These are phyloP conservation scores for Spodoptera frugiperda DNA, from an alignment of 1,140 invertebrate species.

Conservation along the genomic window DNA sequence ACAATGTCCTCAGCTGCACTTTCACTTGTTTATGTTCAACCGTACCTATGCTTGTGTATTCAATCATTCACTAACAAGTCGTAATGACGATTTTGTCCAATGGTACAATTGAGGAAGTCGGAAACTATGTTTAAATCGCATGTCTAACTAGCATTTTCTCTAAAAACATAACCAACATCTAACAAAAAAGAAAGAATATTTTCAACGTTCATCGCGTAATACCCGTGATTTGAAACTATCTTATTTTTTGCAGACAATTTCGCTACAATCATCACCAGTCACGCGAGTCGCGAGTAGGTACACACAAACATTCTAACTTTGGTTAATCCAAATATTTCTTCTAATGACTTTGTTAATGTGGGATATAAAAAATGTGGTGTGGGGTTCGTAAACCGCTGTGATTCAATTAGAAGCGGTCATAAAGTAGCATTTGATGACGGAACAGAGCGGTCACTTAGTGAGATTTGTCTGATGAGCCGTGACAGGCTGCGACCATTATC, in stretches of 20 bases:
- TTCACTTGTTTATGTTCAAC: slow-evolving; percentile 51
- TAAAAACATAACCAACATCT: slow-evolving; percentile 61
- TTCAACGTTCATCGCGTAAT: slow-evolving; percentile 69
- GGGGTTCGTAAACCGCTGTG: background rate
- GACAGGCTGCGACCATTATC: slow-evolving; percentile 59
- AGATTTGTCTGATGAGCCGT: slow-evolving; percentile 59
- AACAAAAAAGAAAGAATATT: slow-evolving; percentile 67
- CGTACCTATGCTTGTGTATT: background rate
- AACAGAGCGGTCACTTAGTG: slow-evolving; percentile 51
- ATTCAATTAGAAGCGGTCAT: slow-evolving; percentile 39
- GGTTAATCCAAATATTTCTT: slow-evolving; percentile 27
- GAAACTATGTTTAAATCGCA: slow-evolving; percentile 63
- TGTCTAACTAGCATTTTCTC: slow-evolving; percentile 69
- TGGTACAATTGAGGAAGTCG: slow-evolving; percentile 33
- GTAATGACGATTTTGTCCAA: slow-evolving; percentile 28
- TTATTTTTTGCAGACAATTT: slow-evolving; percentile 78
- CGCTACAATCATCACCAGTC: slow-evolving; percentile 67
- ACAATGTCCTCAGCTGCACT: slow-evolving; percentile 39
- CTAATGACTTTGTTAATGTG: slow-evolving; percentile 26
- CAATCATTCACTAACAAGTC: background rate
- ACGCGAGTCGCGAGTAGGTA: slow-evolving; percentile 77
- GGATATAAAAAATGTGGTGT: slow-evolving; percentile 1
- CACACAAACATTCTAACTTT: slow-evolving; percentile 58
- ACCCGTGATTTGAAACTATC: slow-evolving; percentile 78
- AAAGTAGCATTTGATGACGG: slow-evolving; percentile 32